Evolutionary conservation across 2,888 invertebrate species (phyloP).

Genomic region (Alsophila aescularia): DNA sequence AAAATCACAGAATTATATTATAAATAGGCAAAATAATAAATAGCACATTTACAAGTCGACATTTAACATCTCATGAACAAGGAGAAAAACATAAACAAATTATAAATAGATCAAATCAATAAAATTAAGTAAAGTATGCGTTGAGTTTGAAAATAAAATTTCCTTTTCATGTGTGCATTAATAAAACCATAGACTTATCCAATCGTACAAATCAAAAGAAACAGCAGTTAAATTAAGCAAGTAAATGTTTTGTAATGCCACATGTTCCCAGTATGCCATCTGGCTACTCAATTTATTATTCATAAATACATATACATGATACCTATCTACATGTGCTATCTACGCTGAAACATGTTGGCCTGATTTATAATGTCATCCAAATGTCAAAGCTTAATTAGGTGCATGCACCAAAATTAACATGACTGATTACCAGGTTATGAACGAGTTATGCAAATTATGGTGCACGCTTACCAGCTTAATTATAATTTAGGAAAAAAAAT

Average conservation of each 20-base stretch:
- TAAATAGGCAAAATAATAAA: too few species aligned
- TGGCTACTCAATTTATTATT: neutral
- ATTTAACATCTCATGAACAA: too few species aligned
- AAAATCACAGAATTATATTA: too few species aligned
- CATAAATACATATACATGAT: constrained; percentile 16
- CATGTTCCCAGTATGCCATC: neutral
- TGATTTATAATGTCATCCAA: constrained; percentile 1
- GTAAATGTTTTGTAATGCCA: neutral
- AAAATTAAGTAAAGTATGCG: too few species aligned
- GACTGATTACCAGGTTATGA: neutral
- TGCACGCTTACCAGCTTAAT: too few species aligned
- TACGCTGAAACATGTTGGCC: constrained; percentile 2
- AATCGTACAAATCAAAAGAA: neutral
- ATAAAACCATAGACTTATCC: too few species aligned
- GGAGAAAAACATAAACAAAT: too few species aligned
- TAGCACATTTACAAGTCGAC: too few species aligned
- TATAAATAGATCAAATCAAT: too few species aligned
- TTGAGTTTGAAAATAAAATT: too few species aligned
- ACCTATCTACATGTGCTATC: neutral
- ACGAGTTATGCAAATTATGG: neutral
- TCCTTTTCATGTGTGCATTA: too few species aligned
- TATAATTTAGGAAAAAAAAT: too few species aligned
- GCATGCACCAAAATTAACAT: neutral
- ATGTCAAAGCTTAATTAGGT: neutral
- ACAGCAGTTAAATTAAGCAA: neutral